Evolutionary conservation across 92 coral and sea anemone species (phyloP).

Genomic region (Bergia puertoricense): DNA sequence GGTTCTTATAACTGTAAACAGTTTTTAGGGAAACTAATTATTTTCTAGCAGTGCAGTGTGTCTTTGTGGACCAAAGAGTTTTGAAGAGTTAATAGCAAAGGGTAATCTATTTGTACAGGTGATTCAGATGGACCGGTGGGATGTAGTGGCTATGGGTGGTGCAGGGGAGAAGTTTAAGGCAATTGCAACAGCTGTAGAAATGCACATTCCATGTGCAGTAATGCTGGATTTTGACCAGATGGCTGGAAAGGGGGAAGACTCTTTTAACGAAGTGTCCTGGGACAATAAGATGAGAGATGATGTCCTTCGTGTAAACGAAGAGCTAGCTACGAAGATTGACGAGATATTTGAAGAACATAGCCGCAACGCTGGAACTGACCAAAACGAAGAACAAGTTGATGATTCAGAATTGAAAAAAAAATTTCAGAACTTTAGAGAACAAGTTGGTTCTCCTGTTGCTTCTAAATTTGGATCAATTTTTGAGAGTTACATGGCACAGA

Average conservation of each 20-base stretch:
- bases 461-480: neutral
- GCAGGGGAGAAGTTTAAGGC: slow-evolving; percentile 30
- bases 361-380: neutral
- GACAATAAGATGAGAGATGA: slow-evolving; percentile 3
- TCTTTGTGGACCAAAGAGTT: too few relatives aligned
- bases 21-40: too few relatives aligned
- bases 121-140: slow-evolving; percentile 44
- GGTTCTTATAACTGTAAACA: too few relatives aligned
- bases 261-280: slow-evolving; percentile 13
- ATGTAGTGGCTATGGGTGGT: slow-evolving; percentile 34
- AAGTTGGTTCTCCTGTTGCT: neutral
- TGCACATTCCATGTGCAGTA: slow-evolving; percentile 33
- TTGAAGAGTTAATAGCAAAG: too few relatives aligned
- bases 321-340: slow-evolving; percentile 9
- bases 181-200: slow-evolving; percentile 4
- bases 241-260: slow-evolving; percentile 16
- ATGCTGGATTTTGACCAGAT: slow-evolving; percentile 29
- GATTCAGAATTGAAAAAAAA: neutral
- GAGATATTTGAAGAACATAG: slow-evolving; percentile 1
- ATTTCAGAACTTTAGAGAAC: neutral
- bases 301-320: slow-evolving; percentile 4
- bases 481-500: neutral
- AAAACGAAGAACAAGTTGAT: neutral
- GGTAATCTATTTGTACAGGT: neutral
- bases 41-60: too few relatives aligned